Evolutionary conservation across 2,888 invertebrate genomes (phyloP), one percentile per base, ranked within the genome.

Genomic region (Drosophila kanekoi): DNA sequence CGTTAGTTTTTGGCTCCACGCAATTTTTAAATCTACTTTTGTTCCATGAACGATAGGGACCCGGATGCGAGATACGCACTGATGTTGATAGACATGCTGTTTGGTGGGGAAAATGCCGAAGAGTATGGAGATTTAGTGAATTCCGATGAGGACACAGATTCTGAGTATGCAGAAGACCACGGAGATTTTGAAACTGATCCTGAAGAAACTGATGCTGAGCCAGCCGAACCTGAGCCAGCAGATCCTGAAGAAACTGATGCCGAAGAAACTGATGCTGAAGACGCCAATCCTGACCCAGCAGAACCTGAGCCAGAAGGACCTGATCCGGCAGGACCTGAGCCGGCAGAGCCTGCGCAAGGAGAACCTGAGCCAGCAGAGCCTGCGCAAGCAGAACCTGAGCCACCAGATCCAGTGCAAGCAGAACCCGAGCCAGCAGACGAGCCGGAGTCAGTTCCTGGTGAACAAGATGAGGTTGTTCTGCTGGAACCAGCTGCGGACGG

Each of bases 31-130:
- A 28, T 8, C 28, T 8, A 8, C 28, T 28, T 0, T 28, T 28
- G 28, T 28, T 28, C 28, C 28, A 66, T 72, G 72, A 51, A 4
- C 13, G 67, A 53, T 6, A 59, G 33, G 33, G 60, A 71, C 10
- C 47, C 57, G 4, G 53, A 72, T 41, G 10, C 23, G 11, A 28
- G 28, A 28, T 28, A 28, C 28, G 28, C 28, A 8, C 28, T 28
- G 2, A 28, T 28, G 28, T 8, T 28, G 8, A 28, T 28, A 28
- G 28, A 28, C 28, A 28, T 28, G 28, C 8, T 28, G 28, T 8
- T 28, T 8, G 8, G 8, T 6, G 28, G 28, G 8, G 28, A 28
- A 28, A 6, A 28, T 8, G 28, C 6, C 8, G 28, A 28, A 8
- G 28, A 28, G 28, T 28, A 28, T 28, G 8, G 8, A 8, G 28